Conservation (phyloP, 2,888 invertebrate genomes). For the Ischnura elegans region DNA sequence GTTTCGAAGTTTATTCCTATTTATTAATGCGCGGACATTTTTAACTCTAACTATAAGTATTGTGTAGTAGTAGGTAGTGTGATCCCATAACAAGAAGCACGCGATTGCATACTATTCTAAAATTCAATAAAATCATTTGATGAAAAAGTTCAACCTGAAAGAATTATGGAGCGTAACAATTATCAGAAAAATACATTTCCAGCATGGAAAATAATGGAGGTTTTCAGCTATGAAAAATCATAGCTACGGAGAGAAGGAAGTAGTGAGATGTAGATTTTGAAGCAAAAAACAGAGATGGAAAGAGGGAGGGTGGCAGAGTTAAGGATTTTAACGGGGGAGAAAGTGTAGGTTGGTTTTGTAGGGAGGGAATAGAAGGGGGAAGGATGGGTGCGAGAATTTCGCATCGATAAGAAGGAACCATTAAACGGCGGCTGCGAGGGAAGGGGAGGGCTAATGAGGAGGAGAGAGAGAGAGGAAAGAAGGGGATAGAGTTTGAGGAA, state of each 20-base stretch:
- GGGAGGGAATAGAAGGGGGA: background rate
- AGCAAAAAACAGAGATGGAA: background rate
- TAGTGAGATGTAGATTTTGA: too few relatives aligned
- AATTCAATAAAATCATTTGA: background rate
- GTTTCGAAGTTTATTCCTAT: too few relatives aligned
- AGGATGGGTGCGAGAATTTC: background rate
- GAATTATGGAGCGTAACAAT: background rate
- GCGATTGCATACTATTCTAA: too few relatives aligned
- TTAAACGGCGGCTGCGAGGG: too few relatives aligned
- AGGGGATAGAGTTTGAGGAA: background rate
- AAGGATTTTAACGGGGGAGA: background rate
- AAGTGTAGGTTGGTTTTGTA: background rate
- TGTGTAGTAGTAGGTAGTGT: too few relatives aligned
- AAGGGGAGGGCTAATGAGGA: conserved; percentile 31
- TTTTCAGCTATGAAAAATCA: background rate
- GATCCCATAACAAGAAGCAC: too few relatives aligned
- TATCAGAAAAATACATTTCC: background rate
- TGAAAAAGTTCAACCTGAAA: background rate
- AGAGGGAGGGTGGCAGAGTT: background rate
- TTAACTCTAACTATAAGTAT: too few relatives aligned
- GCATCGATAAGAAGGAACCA: background rate
- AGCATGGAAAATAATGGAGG: background rate
- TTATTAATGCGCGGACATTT: too few relatives aligned
- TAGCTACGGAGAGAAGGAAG: background rate
- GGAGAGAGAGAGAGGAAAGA: background rate